A percentile compares a stretch with the other conserved stretches of the same genome.
Evolutionary conservation across 2,888 invertebrate genomes (phyloP).

Genomic region (Eilema griseolum): DNA sequence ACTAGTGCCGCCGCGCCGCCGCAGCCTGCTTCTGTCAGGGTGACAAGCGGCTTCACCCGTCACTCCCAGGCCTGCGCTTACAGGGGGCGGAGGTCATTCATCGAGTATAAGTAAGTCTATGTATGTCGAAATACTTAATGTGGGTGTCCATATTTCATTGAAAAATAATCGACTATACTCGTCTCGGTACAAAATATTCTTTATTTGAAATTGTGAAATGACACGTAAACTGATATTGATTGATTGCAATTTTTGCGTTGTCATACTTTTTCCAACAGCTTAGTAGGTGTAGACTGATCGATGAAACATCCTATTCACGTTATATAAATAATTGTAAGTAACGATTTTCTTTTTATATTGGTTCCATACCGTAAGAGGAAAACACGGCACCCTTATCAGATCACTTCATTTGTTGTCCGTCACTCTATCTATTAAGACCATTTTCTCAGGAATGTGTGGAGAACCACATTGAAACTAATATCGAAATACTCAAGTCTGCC

Average conservation of each 20-base stretch:
- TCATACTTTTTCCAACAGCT: constrained; percentile 9
- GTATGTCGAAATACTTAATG: too few species aligned
- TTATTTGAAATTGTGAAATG: constrained; percentile 78
- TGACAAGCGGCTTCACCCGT: too few species aligned
- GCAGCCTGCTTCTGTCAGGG: too few species aligned
- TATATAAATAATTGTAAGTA: too few species aligned
- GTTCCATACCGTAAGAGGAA: not conserved
- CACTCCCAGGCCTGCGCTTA: too few species aligned
- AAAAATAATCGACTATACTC: constrained; percentile 66
- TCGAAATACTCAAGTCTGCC: not conserved
- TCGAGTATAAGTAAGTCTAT: too few species aligned
- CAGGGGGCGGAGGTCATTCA: too few species aligned
- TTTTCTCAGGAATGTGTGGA: not conserved
- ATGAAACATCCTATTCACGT: too few species aligned
- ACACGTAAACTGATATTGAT: constrained; percentile 70
- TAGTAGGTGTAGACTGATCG: too few species aligned
- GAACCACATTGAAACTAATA: not conserved
- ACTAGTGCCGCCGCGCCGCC: too few species aligned
- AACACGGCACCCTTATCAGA: not conserved
- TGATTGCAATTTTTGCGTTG: constrained; percentile 63
- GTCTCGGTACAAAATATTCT: constrained; percentile 65
- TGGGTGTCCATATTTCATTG: constrained; percentile 76
- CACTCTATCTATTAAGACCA: not conserved
- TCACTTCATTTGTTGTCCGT: not conserved
- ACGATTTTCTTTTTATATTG: not conserved